Evolutionary conservation across 2,797 vertebrate genomes (phyloP), one percentile per base, ranked within the genome.

Genomic region (Myotis pilosus): DNA sequence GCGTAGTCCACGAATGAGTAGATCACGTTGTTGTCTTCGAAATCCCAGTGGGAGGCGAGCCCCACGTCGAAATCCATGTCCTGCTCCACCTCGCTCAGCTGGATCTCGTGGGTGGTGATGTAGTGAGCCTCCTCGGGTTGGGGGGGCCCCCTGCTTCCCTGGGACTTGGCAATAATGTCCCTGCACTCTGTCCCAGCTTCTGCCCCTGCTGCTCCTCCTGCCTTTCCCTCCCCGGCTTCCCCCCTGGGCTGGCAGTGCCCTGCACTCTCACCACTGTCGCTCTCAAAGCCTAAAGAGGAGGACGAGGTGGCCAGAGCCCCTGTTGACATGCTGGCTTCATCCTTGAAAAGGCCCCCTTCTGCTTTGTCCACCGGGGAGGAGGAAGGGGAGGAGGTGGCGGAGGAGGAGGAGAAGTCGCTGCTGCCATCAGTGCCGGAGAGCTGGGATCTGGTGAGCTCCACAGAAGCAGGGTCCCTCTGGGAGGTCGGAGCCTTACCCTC

Each of bases 61-160:
- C 99, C 99, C 25, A 98, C 98, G 0, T 99, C 99, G 66, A 99
- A 98, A 91, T 99, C 99, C 96, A 98, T 99, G 85, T 99, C 99
- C 98, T 99, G 99, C 94, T 99, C 99, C 91, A 99, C 98, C 97
- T 99, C 99, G 1, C 99, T 99, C 91, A 99, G 98, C 97, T 99
- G 99, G 98, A 99, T 99, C 97, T 99, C 99, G 69, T 99, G 99
- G 55, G 99, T 99, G 72, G 99, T 99, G 97, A 99, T 99, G 85
- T 99, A 99, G 98, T 99, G 99, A 2, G 99, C 98, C 97, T 99
- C 99, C 96, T 99, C 99, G 81, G 98, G 97, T 79, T 96, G 68
- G 23, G 83, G 95, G 96, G 94, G 79, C 12, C 66, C 93, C 71
- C 91, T 86, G 83, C 71, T 71, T 82, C 95, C 60, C 64, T 87